Evolutionary conservation across 2,113 vertebrate species (phyloP).

Genomic region (Mesoclemmys tuberculata): DNA sequence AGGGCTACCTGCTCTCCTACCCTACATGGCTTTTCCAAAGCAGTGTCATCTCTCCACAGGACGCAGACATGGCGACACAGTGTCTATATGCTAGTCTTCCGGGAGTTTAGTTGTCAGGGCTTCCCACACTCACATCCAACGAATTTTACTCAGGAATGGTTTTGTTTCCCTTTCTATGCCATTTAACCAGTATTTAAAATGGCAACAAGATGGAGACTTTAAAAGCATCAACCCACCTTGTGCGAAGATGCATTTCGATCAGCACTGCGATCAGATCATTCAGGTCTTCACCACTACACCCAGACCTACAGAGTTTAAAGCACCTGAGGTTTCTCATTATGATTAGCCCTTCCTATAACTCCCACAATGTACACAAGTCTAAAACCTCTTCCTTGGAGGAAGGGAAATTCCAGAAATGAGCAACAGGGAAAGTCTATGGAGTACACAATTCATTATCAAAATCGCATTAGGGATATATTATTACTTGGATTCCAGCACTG

Average conservation of each 20-base stretch:
- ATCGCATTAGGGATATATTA: fast-evolving
- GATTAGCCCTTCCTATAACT: neutral
- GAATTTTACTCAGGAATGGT: neutral
- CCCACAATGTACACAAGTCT: neutral
- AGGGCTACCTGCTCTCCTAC: neutral
- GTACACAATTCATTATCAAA: neutral
- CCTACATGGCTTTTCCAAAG: neutral
- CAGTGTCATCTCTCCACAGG: neutral
- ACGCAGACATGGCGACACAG: neutral
- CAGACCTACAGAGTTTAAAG: neutral
- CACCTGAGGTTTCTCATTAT: neutral
- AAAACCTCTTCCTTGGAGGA: neutral
- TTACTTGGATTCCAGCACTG: fast-evolving
- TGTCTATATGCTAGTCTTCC: neutral
- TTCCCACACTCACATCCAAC: fast-evolving
- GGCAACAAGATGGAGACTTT: neutral
- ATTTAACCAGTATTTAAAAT: neutral
- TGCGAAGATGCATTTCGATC: neutral
- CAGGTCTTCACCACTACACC: neutral
- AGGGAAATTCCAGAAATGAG: neutral
- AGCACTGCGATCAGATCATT: fast-evolving
- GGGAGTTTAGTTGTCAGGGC: neutral
- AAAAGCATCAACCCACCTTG: neutral
- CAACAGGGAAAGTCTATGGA: neutral
- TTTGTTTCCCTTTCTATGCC: neutral